Conservation (phyloP, 1,140 invertebrate species). For the Hycleus cichorii region DNA sequence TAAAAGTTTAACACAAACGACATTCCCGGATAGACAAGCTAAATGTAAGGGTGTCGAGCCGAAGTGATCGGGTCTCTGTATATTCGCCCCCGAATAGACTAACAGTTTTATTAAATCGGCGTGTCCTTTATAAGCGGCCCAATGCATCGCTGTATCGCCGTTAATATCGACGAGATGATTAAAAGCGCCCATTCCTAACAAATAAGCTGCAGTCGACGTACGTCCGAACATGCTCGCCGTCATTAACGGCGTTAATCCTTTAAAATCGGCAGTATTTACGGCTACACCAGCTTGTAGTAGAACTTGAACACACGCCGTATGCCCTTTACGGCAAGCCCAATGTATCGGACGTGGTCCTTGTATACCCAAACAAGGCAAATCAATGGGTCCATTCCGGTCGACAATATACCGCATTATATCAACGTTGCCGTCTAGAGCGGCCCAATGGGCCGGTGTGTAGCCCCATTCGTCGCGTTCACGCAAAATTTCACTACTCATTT, state of each 20-base stretch:
- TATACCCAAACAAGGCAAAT: slow-evolving; percentile 78
- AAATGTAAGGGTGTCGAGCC: slow-evolving; percentile 88
- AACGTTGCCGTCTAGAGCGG: slow-evolving; percentile 77
- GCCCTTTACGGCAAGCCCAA: slow-evolving; percentile 78
- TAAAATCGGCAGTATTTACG: slow-evolving; percentile 83
- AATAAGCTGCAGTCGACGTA: slow-evolving; percentile 78
- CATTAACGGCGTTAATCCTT: slow-evolving; percentile 83
- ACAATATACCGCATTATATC: slow-evolving; percentile 79
- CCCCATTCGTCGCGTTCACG: slow-evolving; percentile 80
- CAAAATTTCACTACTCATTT: slow-evolving; percentile 61
- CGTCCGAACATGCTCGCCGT: slow-evolving; percentile 89
- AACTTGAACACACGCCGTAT: slow-evolving; percentile 73
- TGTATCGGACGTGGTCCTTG: slow-evolving; percentile 84
- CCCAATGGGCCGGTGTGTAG: slow-evolving; percentile 88
- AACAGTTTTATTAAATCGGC: slow-evolving; percentile 77
- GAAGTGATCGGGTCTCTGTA: slow-evolving; percentile 86
- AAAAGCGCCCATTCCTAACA: slow-evolving; percentile 79
- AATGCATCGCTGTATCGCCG: slow-evolving; percentile 86
- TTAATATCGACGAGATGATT: slow-evolving; percentile 83
- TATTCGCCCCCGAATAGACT: slow-evolving; percentile 83
- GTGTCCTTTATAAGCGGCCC: slow-evolving; percentile 90
- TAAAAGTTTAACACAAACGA: slow-evolving; percentile 69
- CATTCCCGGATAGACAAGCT: slow-evolving; percentile 82
- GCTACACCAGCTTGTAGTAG: slow-evolving; percentile 65
- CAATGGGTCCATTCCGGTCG: slow-evolving; percentile 71